Evolutionary conservation across 2,113 vertebrate species (phyloP).

Genomic region (Eclectus roratus): DNA sequence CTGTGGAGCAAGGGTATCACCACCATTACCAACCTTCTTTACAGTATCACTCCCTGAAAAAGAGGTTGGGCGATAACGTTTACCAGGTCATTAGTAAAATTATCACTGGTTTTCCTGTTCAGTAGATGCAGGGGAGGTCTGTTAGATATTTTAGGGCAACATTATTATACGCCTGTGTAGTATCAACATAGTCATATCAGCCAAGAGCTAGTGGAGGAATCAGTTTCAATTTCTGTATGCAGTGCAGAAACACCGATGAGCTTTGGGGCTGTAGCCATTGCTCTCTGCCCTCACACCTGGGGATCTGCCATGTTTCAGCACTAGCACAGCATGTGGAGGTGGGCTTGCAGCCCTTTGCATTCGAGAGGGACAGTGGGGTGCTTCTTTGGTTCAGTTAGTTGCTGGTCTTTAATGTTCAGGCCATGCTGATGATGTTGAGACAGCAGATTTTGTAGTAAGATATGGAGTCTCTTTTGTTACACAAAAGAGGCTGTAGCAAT

Average conservation of each 20-base stretch:
- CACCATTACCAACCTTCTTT: neutral
- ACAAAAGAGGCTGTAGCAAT: neutral
- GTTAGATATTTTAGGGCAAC: neutral
- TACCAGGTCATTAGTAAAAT: neutral
- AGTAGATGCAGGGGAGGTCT: neutral
- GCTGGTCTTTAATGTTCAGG: neutral
- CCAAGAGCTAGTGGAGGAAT: neutral
- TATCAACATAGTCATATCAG: fast-evolving
- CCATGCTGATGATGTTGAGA: neutral
- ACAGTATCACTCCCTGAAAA: fast-evolving
- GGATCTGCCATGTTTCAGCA: fast-evolving
- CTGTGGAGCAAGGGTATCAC: neutral
- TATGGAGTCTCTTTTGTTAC: neutral
- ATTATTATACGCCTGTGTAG: fast-evolving
- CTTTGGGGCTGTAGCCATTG: fast-evolving
- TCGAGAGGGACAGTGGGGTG: fast-evolving
- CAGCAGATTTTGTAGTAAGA: neutral
- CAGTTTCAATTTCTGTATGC: fast-evolving
- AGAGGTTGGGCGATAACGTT: neutral
- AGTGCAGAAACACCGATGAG: fast-evolving
- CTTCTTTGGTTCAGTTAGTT: neutral
- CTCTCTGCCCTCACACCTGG: neutral
- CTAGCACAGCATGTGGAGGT: fast-evolving
- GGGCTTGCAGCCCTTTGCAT: neutral
- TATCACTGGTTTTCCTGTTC: neutral